These are phyloP conservation scores for Nematostella vectensis DNA, from an alignment of 92 coral and sea anemone species.

Conservation along the genomic window DNA sequence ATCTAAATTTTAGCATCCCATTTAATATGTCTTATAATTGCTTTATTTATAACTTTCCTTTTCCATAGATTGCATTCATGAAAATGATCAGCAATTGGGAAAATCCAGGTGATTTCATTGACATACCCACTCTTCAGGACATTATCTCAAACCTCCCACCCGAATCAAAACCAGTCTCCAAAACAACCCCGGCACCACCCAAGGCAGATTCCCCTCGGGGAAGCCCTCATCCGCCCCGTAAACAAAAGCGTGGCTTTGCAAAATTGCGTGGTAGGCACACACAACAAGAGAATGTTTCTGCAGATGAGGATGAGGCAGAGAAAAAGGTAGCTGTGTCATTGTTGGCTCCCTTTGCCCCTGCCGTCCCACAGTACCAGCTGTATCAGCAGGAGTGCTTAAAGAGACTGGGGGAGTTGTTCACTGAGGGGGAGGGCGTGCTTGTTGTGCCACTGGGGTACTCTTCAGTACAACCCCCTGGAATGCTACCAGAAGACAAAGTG, in stretches of 20 bases:
- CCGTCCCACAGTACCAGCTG: slow-evolving; percentile 25
- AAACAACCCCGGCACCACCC: not conserved
- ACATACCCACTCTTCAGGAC: slow-evolving; percentile 23
- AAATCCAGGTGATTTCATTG: slow-evolving; percentile 19
- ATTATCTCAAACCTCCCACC: slow-evolving; percentile 36
- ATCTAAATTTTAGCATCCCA: too few species aligned
- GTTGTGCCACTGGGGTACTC: slow-evolving; percentile 73
- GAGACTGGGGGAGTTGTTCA: slow-evolving; percentile 33
- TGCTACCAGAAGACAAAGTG: slow-evolving; percentile 81
- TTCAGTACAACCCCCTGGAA: slow-evolving; percentile 65
- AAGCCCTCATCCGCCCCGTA: slow-evolving; percentile 23
- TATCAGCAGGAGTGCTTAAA: slow-evolving; percentile 35
- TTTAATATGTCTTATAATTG: too few species aligned
- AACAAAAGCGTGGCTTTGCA: not conserved
- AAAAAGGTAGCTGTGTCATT: slow-evolving; percentile 12
- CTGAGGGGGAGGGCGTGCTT: slow-evolving; percentile 52
- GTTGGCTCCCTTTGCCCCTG: slow-evolving; percentile 9
- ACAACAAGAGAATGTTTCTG: slow-evolving; percentile 10
- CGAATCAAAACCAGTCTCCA: slow-evolving; percentile 11
- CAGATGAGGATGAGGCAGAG: slow-evolving; percentile 23
- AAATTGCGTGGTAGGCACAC: slow-evolving; percentile 1
- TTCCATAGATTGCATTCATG: slow-evolving; percentile 43
- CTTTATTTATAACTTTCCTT: too few species aligned
- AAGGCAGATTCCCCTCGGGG: slow-evolving; percentile 6
- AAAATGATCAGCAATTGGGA: slow-evolving; percentile 45